Evolutionary conservation across 2,113 vertebrate genomes (phyloP), one percentile per base, ranked within the genome.

Genomic region (Rhombomys opimus): DNA sequence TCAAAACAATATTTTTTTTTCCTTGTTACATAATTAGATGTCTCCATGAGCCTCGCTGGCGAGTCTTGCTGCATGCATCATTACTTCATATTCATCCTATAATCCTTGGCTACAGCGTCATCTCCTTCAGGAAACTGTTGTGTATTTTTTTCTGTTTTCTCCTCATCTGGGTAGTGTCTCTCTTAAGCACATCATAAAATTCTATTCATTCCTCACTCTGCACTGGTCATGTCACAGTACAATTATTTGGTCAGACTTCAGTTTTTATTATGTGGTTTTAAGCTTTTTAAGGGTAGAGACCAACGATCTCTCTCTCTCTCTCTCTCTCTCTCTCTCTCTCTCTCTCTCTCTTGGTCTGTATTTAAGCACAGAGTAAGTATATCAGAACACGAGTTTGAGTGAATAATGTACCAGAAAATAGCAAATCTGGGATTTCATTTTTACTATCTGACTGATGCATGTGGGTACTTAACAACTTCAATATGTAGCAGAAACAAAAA

Each of bases 211-310:
- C 46, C 68, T 84, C 46, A 38, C 7, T 59, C 10, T 75, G 35
- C 27, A 50, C 18, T 73, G 50, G 7, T 46, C 7, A 68, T 46
- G 25, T 63, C 87, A 6, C 61, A 38, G 80, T 73, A 41, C 54
- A 91, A 78, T 77, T 76, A 57, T 57, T 84, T 80, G 6, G 65
- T 75, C 41, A 59, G 52, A 63, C 50, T 32, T 95, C 3, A 88
- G 9, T 92, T 94, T 95, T 61, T 89, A 35, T 87, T 77, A 77
- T 22, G 59, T 32, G 59, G 80, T 63, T 95, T 78, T 84, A 61
- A 89, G 10, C 3, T 54, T 77, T 77, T 78, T 87, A 35, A 92
- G 6, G 46, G 3, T 67, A 81, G 35, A 54, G 35, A 3, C 1
- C n/a, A 59, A 2, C 2, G 32, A 52, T 54, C 13, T 94, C 78